Evolutionary conservation across 2,797 vertebrate species (phyloP).

Genomic region (Acipenser transmontanus): DNA sequence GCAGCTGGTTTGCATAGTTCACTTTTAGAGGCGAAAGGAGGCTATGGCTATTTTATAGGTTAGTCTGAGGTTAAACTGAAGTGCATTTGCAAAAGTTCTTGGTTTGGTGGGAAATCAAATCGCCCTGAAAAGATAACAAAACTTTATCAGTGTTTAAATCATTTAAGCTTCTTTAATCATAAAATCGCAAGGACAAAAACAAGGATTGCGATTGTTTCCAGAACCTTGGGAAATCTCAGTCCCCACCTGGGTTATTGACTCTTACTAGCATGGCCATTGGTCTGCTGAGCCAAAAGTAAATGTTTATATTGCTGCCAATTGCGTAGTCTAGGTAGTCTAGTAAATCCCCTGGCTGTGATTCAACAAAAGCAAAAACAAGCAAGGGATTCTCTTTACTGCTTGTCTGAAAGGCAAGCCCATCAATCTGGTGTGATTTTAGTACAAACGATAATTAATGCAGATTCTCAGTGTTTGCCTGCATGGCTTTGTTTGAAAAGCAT

Average conservation of each 20-base stretch:
- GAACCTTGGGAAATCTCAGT: slow-evolving; percentile 5
- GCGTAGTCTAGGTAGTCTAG: neutral
- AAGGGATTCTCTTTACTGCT: neutral
- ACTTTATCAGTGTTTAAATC: neutral
- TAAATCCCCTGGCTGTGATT: slow-evolving; percentile 4
- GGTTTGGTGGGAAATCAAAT: too few relatives aligned
- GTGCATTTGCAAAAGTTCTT: too few relatives aligned
- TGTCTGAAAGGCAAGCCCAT: too few relatives aligned
- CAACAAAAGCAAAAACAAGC: slow-evolving; percentile 9
- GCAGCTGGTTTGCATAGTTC: too few relatives aligned
- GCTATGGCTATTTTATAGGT: too few relatives aligned
- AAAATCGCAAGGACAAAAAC: slow-evolving; percentile 3
- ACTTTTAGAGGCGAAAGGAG: too few relatives aligned
- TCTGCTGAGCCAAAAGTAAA: slow-evolving; percentile 13
- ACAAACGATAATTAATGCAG: too few relatives aligned
- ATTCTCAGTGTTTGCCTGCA: too few relatives aligned
- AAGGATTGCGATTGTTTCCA: slow-evolving; percentile 9
- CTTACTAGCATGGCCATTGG: slow-evolving; percentile 5
- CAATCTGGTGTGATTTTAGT: too few relatives aligned
- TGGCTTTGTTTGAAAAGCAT: too few relatives aligned
- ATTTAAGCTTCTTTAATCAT: neutral
- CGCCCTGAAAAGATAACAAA: neutral
- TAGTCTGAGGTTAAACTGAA: too few relatives aligned
- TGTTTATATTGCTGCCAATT: slow-evolving; percentile 6
- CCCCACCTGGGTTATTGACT: slow-evolving; percentile 1